Percentiles rank a stretch among this genome's conserved stretches.
These are phyloP conservation scores for Podiceps cristatus DNA, from an alignment of 2,113 vertebrate species.

Conservation along the genomic window DNA sequence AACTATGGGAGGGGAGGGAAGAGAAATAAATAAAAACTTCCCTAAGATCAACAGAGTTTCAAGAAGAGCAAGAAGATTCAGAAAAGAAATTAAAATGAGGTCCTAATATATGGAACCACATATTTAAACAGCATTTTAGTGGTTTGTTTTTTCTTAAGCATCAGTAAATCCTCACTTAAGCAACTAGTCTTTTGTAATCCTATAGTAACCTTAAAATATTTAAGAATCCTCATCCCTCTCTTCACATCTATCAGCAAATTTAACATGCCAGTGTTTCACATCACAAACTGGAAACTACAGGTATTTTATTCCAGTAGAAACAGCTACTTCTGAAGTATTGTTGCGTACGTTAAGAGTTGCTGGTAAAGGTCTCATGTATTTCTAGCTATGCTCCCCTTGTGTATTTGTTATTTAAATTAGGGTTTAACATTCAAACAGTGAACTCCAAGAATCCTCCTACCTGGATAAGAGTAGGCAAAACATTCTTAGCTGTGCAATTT, in stretches of 20 bases:
- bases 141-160: background rate
- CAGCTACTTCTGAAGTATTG: background rate
- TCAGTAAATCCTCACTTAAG: background rate
- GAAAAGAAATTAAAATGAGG: background rate
- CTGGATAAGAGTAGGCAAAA: background rate
- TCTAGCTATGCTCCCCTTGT: background rate
- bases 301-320: background rate
- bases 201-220: background rate
- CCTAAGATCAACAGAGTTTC: background rate
- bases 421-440: background rate
- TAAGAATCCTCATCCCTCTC: background rate
- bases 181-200: background rate
- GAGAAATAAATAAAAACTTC: background rate
- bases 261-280: background rate
- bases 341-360: background rate
- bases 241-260: background rate
- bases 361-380: background rate
- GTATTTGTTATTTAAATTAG: slow-evolving; percentile 4
- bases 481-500: background rate
- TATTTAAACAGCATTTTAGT: background rate
- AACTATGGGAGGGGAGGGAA: background rate
- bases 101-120: background rate
- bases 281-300: background rate
- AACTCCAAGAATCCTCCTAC: background rate
- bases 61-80: background rate